Base-by-base conservation (phyloP, 2,888 invertebrate genomes). In the Isoperla grammatica region DNA sequence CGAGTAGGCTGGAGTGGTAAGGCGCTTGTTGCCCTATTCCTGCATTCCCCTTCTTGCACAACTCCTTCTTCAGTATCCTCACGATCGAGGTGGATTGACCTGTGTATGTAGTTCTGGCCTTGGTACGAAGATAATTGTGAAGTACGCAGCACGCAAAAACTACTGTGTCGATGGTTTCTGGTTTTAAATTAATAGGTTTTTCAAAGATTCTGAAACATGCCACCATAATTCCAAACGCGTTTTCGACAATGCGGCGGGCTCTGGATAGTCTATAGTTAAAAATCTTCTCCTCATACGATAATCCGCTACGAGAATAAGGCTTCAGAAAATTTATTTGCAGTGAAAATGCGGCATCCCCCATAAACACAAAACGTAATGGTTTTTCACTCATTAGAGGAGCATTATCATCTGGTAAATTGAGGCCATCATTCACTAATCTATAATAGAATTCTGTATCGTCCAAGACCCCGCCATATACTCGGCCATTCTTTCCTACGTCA, bases 191-290 rank as follows among this genome's bases (percentile, higher is more conserved):
- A 43, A 64, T 63, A 45, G 45, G 59, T 48, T 62, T 62, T 22
- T 62, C 56, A 40, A 65, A 61, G 45, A 65, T 49, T 48, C 59
- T 50, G 48, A 65, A 65, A 15, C 60, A 29, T 40, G 61, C 42
- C 54, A 61, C 40, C 49, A 65, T 23, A 15, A 64, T 56, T 39
- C 63, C 64, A 50, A 65, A 65, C 39, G 62, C 63, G 55, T 65
- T 65, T 55, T 65, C 64, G n/a, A 61, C 62, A 23, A 63, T 43
- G 17, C 61, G 61, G 17, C 64, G 48, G 29, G 55, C 61, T 59
- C 63, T 60, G 22, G 60, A 62, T 29, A 63, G 46, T 35, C 64
- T 48, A 50, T 65, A 65, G 39, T 65, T 65, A 54, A 54, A 65
- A 37, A 64, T 59, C 20, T 58, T 42, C 45, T 59, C 42, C 8